These are phyloP conservation scores for Bradypodion pumilum DNA, from an alignment of 2,797 vertebrate genomes.

Conservation along the genomic window DNA sequence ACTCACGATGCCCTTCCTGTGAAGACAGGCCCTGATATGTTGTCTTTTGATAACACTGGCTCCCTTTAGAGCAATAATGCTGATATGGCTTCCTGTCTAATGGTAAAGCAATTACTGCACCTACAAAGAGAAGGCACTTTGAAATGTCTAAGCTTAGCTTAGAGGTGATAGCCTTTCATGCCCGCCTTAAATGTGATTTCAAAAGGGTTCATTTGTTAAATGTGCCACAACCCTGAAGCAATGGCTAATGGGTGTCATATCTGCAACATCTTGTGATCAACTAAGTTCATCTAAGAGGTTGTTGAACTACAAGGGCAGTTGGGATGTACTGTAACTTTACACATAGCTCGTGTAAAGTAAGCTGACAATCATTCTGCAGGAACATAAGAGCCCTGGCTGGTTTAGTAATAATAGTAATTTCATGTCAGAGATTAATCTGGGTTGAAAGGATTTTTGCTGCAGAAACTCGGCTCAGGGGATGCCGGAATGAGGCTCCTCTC, in stretches of 20 bases:
- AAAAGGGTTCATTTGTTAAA: slow-evolving; percentile 23
- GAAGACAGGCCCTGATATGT: slow-evolving; percentile 75
- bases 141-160: slow-evolving; percentile 61
- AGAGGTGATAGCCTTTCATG: slow-evolving; percentile 53
- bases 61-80: slow-evolving; percentile 81
- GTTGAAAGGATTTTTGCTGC: too few relatives aligned
- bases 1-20: slow-evolving; percentile 79
- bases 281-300: neutral
- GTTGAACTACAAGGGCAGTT: neutral
- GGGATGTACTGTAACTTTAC: neutral
- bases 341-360: neutral
- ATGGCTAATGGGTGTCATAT: slow-evolving; percentile 13
- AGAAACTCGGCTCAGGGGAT: too few relatives aligned
- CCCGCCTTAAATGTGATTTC: slow-evolving; percentile 38
- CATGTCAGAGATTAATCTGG: too few relatives aligned
- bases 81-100: slow-evolving; percentile 83
- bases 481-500: too few relatives aligned
- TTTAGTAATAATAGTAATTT: too few relatives aligned
- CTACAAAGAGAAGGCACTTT: slow-evolving; percentile 70
- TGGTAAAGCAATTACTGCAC: slow-evolving; percentile 76
- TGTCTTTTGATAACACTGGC: slow-evolving; percentile 82
- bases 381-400: neutral
- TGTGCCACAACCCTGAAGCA: slow-evolving; percentile 19
- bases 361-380: neutral
- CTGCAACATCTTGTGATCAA: neutral